A percentile compares a stretch with the other conserved stretches of the same genome.
These are phyloP conservation scores for Stratiomys singularior DNA, from an alignment of 2,888 invertebrate species.

Conservation along the genomic window DNA sequence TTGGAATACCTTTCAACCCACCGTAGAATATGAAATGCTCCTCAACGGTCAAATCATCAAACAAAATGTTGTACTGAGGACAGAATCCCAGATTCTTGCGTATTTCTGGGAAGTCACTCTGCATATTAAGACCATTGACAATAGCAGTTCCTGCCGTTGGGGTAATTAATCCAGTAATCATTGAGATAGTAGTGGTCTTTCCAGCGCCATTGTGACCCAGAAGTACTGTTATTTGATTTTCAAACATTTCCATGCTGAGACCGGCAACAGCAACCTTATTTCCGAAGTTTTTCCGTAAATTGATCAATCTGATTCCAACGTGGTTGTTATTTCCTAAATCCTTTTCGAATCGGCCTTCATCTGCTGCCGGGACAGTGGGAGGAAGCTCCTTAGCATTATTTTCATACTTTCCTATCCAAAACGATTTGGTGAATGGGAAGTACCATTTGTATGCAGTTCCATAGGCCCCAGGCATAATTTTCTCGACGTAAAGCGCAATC, in stretches of 20 bases:
- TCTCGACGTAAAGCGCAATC: slow-evolving; percentile 83
- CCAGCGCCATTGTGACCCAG: slow-evolving; percentile 80
- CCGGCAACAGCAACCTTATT: slow-evolving; percentile 71
- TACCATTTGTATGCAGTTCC: slow-evolving; percentile 84
- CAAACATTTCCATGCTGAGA: slow-evolving; percentile 76
- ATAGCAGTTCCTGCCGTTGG: slow-evolving; percentile 74
- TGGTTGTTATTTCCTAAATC: slow-evolving; percentile 65
- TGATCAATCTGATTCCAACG: slow-evolving; percentile 67
- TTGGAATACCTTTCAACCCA: slow-evolving; percentile 72
- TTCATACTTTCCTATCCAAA: slow-evolving; percentile 63
- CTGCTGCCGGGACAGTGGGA: background rate
- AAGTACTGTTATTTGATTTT: slow-evolving; percentile 68
- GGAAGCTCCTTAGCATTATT: too few species aligned
- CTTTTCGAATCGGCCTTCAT: slow-evolving; percentile 61
- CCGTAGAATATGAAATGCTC: slow-evolving; percentile 86
- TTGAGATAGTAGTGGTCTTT: slow-evolving; percentile 90
- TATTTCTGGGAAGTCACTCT: slow-evolving; percentile 70
- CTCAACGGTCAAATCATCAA: slow-evolving; percentile 79
- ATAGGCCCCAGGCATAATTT: slow-evolving; percentile 82
- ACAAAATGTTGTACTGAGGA: slow-evolving; percentile 83
- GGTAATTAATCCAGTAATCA: slow-evolving; percentile 81
- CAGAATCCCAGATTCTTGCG: slow-evolving; percentile 78
- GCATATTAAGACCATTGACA: slow-evolving; percentile 76
- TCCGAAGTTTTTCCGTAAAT: slow-evolving; percentile 71
- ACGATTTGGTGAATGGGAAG: slow-evolving; percentile 72